Conservation (phyloP, 2,888 invertebrate genomes). For the Conchocele bisecta region DNA sequence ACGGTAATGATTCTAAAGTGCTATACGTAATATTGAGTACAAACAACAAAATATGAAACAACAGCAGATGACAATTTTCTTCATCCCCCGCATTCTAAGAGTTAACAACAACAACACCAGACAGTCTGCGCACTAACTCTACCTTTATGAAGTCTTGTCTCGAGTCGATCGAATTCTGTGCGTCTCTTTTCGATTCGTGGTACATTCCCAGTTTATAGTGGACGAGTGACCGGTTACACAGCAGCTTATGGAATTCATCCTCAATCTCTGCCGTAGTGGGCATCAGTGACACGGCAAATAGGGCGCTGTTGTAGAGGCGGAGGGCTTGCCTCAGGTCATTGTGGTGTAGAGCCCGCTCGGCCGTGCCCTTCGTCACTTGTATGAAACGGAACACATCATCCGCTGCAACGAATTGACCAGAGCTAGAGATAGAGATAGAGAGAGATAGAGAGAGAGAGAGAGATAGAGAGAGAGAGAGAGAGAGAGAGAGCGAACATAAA, state of each 20-base stretch:
- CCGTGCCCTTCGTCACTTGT: slow-evolving; percentile 24
- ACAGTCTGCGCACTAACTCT: not conserved
- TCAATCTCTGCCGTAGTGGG: not conserved
- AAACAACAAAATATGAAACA: too few relatives aligned
- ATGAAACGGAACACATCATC: too few relatives aligned
- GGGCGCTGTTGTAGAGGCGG: slow-evolving; percentile 12
- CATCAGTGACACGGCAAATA: slow-evolving; percentile 8
- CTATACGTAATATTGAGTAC: too few relatives aligned
- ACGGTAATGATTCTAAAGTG: too few relatives aligned
- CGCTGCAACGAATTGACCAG: too few relatives aligned
- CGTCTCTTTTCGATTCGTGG: slow-evolving; percentile 39
- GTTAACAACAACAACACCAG: not conserved
- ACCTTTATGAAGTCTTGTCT: slow-evolving; percentile 46
- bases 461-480: too few relatives aligned
- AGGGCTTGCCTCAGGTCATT: not conserved
- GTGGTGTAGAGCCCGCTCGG: slow-evolving; percentile 5
- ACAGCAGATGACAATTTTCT: too few relatives aligned
- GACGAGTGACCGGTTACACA: slow-evolving; percentile 47
- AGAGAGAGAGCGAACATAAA: too few relatives aligned
- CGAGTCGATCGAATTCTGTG: slow-evolving; percentile 1
- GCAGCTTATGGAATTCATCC: slow-evolving; percentile 34
- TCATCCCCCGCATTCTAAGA: too few relatives aligned
- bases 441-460: too few relatives aligned
- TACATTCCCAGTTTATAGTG: slow-evolving; percentile 14
- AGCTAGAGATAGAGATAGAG: too few relatives aligned